A percentile compares a stretch with the other conserved stretches of the same genome.
phyloP scores from a whole-genome alignment of 2,888 invertebrate species.

The Macrosiphum euphorbiae region DNA sequence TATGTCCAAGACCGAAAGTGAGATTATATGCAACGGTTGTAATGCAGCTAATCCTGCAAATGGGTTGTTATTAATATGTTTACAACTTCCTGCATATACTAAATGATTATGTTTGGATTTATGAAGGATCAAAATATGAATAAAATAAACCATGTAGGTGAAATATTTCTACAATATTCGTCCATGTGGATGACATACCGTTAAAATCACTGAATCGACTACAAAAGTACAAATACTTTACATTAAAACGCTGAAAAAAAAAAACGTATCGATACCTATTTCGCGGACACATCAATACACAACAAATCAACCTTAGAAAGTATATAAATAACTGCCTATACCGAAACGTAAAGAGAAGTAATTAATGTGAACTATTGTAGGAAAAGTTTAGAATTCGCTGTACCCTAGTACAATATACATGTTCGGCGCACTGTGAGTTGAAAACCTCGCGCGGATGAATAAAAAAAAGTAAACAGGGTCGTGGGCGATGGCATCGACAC shows the following conservation, averaged over 20 bases:
- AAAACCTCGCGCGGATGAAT: not conserved
- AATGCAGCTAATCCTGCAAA: not conserved
- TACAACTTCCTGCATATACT: not conserved
- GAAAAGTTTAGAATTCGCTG: not conserved
- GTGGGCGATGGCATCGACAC: not conserved
- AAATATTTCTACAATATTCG: not conserved
- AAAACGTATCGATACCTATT: not conserved
- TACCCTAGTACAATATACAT: not conserved
- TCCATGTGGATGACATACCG: not conserved
- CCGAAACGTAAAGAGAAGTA: not conserved
- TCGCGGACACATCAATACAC: not conserved
- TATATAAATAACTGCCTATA: not conserved
- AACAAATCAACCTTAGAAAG: not conserved
- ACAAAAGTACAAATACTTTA: not conserved
- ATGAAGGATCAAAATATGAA: not conserved
- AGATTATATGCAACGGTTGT: not conserved
- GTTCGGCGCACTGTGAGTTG: not conserved
- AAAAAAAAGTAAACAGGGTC: not conserved
- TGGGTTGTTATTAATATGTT: not conserved
- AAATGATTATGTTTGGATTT: not conserved
- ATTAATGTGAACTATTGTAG: slow-evolving; percentile 5
- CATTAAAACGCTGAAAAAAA: not conserved
- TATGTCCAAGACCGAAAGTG: not conserved
- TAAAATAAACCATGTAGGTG: not conserved
- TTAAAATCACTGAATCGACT: not conserved